phyloP scores from a whole-genome alignment of 2,888 invertebrate genomes.

The Suillia variegata region DNA sequence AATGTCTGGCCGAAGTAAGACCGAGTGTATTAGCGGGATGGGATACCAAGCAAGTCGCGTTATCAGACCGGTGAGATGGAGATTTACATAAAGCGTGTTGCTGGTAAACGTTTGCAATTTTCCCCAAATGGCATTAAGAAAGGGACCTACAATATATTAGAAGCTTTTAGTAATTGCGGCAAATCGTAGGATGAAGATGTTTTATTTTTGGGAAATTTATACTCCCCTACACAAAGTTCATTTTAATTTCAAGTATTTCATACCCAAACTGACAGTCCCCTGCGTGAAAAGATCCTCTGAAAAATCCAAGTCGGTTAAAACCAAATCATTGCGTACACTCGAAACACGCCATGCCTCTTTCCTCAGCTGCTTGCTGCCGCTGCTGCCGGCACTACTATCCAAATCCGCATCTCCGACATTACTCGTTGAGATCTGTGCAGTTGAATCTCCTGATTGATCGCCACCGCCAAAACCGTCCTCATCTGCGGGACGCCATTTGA shows the following conservation, averaged over 20 bases:
- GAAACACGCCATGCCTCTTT: constrained; percentile 54
- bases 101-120: constrained; percentile 84
- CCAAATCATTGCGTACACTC: constrained; percentile 48
- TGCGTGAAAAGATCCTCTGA: constrained; percentile 61
- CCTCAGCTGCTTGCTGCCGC: constrained; percentile 28
- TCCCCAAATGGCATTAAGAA: constrained; percentile 79
- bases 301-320: constrained; percentile 59
- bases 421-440: not conserved
- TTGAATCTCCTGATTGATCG: not conserved
- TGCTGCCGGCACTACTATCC: constrained; percentile 38
- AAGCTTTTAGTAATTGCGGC: no score
- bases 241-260: no score
- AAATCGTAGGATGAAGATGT: no score
- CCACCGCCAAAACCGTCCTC: constrained; percentile 50
- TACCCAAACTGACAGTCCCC: constrained; percentile 61
- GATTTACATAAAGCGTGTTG: constrained; percentile 83
- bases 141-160: constrained; percentile 77
- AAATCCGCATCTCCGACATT: constrained; percentile 41
- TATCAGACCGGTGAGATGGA: constrained; percentile 85
- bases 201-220: no score
- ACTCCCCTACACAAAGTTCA: no score
- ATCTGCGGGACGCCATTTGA: constrained; percentile 67
- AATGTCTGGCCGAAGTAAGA: constrained; percentile 83
- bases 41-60: constrained; percentile 87
- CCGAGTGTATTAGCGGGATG: constrained; percentile 84